Conservation (phyloP, 2,113 vertebrate genomes). For the Scalopus aquaticus region DNA sequence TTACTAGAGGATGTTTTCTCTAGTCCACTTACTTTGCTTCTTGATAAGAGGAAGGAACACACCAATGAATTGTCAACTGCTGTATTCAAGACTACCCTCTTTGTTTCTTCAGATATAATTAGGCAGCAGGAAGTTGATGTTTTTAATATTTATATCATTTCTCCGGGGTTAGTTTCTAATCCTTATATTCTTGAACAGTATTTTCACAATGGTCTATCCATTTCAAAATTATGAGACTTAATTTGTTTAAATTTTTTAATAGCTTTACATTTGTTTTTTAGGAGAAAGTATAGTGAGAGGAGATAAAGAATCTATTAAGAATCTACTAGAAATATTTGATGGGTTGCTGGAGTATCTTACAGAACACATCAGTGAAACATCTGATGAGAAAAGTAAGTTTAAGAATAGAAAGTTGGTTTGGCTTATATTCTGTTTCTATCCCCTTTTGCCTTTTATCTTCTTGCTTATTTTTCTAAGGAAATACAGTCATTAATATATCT, state of each 20-base stretch:
- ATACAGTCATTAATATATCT: neutral
- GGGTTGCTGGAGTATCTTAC: constrained; percentile 96
- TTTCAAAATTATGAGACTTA: constrained; percentile 43
- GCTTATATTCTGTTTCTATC: neutral
- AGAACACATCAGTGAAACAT: constrained; percentile 90
- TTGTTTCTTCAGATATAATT: constrained; percentile 14
- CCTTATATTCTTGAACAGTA: neutral
- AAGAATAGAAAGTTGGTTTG: constrained; percentile 23
- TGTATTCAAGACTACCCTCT: neutral
- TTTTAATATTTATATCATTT: constrained; percentile 32
- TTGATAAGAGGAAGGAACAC: neutral
- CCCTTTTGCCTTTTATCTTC: neutral
- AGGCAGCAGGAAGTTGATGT: neutral
- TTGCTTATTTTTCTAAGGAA: neutral
- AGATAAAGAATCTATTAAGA: constrained; percentile 92
- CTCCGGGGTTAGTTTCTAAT: neutral
- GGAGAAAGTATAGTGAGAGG: constrained; percentile 96
- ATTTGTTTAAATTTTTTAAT: constrained; percentile 65
- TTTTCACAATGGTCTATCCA: neutral
- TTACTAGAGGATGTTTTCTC: constrained; percentile 14
- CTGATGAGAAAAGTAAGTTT: constrained; percentile 87
- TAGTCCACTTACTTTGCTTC: constrained; percentile 17
- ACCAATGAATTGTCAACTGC: neutral
- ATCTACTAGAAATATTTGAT: constrained; percentile 98
- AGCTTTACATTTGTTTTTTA: constrained; percentile 79